Evolutionary conservation across 2,113 vertebrate species (phyloP).

Genomic region (Castor canadensis): DNA sequence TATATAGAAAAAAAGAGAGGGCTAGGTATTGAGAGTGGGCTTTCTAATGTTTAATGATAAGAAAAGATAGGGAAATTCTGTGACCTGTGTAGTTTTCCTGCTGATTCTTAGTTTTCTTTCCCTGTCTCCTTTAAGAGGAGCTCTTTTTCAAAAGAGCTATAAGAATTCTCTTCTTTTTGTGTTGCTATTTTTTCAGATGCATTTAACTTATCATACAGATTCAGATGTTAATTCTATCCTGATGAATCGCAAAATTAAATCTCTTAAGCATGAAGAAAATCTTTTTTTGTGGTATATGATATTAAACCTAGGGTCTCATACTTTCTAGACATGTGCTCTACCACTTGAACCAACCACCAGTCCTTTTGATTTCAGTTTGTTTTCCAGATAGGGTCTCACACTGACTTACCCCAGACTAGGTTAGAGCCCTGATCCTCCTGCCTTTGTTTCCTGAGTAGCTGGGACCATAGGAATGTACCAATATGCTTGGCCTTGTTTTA

Average conservation of each 20-base stretch:
- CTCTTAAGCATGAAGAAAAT: not conserved
- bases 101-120: not conserved
- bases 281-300: too few species aligned
- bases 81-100: not conserved
- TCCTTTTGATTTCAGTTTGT: too few species aligned
- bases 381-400: too few species aligned
- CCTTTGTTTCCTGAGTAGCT: too few species aligned
- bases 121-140: too few species aligned
- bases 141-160: not conserved
- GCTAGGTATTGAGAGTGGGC: not conserved
- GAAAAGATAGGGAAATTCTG: not conserved
- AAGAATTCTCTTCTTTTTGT: not conserved
- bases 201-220: not conserved
- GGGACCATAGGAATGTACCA: too few species aligned
- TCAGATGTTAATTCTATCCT: not conserved
- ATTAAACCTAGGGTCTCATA: too few species aligned
- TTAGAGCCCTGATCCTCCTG: too few species aligned
- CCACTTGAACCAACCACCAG: too few species aligned
- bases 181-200: not conserved
- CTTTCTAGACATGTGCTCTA: too few species aligned
- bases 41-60: not conserved
- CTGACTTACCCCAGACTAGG: too few species aligned
- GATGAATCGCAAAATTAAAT: constrained; percentile 15
- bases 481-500: too few species aligned
- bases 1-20: not conserved